These are phyloP conservation scores for Steinernema carpocapsae DNA, from an alignment of 2,888 invertebrate species.

Conservation along the genomic window DNA sequence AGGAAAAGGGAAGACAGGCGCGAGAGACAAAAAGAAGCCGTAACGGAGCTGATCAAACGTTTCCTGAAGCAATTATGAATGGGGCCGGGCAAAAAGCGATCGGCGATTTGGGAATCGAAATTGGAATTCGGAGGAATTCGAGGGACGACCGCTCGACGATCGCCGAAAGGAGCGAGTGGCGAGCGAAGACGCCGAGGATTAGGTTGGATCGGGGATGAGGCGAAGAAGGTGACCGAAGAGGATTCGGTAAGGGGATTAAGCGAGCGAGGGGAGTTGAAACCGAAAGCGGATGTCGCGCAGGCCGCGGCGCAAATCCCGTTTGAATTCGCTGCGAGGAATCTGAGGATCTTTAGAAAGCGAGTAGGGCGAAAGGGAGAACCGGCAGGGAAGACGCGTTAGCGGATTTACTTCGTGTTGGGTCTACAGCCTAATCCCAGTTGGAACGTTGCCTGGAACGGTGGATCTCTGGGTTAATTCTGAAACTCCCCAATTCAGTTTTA, in stretches of 20 bases:
- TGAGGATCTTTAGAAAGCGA: neutral
- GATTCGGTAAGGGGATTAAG: constrained; percentile 34
- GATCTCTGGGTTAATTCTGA: too few relatives aligned
- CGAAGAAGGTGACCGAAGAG: constrained; percentile 7
- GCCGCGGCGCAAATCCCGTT: constrained; percentile 29
- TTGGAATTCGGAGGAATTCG: constrained; percentile 1
- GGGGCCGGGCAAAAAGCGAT: constrained; percentile 30
- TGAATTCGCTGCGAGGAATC: constrained; percentile 19
- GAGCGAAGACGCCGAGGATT: constrained; percentile 11
- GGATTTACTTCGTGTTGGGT: too few relatives aligned
- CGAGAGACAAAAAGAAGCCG: constrained; percentile 17
- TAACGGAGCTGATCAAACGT: neutral
- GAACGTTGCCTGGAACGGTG: too few relatives aligned
- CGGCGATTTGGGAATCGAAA: constrained; percentile 1
- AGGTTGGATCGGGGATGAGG: too few relatives aligned
- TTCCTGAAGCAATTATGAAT: constrained; percentile 17
- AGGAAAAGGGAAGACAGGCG: constrained; percentile 19
- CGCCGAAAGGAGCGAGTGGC: neutral
- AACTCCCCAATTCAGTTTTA: too few relatives aligned
- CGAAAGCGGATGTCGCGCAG: constrained; percentile 26
- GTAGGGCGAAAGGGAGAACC: neutral
- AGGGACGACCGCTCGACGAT: neutral
- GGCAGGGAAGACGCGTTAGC: too few relatives aligned
- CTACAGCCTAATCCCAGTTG: too few relatives aligned
- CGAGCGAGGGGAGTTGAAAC: constrained; percentile 26